Base-by-base conservation (phyloP, 2,797 vertebrate species). In the Selene dorsalis region DNA sequence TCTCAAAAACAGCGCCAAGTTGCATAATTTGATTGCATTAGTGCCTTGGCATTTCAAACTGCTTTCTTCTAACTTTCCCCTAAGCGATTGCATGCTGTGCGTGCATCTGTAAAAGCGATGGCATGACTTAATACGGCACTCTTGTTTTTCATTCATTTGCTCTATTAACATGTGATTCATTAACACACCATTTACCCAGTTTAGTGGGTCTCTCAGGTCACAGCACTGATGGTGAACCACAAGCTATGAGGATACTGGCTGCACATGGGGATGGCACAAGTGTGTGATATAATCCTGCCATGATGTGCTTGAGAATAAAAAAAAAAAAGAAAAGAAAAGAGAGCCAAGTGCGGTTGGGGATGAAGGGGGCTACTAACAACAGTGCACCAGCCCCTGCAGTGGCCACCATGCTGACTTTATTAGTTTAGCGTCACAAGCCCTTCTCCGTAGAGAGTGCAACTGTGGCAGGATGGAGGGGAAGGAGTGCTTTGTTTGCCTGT, bases 381-480 rank as follows among this genome's bases (percentile, higher is more conserved):
- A 87, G 78, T 50, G 82, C 82, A 74, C 59, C 85, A 72, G 80
- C 82, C 79, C 80, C 89, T 88, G 89, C 87, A 89, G 87, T 80
- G 83, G 82, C 89, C 83, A 80, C 85, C 84, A 89, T 84, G 87
- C 89, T 84, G 89, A 80, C 87, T 93, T 92, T 92, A 93, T 94
- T 93, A 92, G 92, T 91, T 92, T 87, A 90, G 85, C 67, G 74
- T 87, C 88, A 84, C 87, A 88, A 75, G 77, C 84, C 65, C 85
- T 77, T 77, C 82, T 88, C 83, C 60, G 12, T 50, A 56, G 83
- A 87, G 84, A 86, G 79, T 66, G 77, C 81, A 77, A 82, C 67
- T 87, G 82, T 82, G 67, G 50, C 78, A 77, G 77, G 78, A 84
- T 77, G 74, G 74, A 86, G 76, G 80, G 41, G 65, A 78, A 68